Evolutionary conservation across 2,113 vertebrate genomes (phyloP).

Genomic region (Strigops habroptila): DNA sequence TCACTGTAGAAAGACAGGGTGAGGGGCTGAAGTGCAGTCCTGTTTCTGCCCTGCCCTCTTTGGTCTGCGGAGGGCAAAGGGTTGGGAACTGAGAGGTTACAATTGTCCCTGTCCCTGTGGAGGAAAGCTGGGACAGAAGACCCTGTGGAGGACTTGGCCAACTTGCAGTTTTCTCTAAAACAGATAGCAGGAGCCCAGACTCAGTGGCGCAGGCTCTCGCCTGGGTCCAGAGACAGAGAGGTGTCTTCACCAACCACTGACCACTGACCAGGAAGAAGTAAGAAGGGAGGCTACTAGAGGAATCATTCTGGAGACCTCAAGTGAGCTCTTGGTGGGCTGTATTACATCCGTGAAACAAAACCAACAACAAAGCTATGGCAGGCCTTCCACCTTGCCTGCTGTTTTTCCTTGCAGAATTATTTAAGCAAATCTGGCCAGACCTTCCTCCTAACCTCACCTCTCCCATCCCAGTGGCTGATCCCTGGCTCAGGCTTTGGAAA

Average conservation of each 20-base stretch:
- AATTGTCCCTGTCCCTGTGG: neutral
- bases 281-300: neutral
- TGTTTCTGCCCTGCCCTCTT: neutral
- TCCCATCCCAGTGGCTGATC: neutral
- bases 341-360: neutral
- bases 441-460: neutral
- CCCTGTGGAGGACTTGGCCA: neutral
- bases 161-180: neutral
- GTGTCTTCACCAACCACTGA: neutral
- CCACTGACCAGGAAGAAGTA: fast-evolving
- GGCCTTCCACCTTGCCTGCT: neutral
- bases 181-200: neutral
- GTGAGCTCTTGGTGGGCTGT: neutral
- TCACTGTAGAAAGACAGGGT: too few species aligned
- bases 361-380: neutral
- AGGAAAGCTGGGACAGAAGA: neutral
- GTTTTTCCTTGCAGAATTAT: neutral
- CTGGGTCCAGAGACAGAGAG: neutral
- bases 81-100: neutral
- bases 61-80: neutral
- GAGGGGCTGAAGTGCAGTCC: neutral
- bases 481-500: neutral
- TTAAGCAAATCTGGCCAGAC: neutral
- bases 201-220: fast-evolving
- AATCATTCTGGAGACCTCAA: neutral